Base-by-base conservation (phyloP, 2,888 invertebrate genomes). In the Gerosis bhagava region DNA sequence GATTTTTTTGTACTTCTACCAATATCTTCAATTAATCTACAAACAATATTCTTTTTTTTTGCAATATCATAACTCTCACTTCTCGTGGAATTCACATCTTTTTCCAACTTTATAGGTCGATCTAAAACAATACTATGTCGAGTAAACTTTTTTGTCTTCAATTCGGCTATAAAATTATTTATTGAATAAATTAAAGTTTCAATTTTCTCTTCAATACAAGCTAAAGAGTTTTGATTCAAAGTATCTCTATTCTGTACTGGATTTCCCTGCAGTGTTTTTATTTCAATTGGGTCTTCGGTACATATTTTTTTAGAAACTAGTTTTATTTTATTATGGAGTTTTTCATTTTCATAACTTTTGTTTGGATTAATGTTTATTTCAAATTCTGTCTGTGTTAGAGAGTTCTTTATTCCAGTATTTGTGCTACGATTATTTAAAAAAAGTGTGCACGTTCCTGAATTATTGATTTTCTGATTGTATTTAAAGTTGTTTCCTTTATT, bases 181-280 rank as follows among this genome's bases (percentile, higher is more conserved):
- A 83, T 62, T 12, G 77, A 70, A 3, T 65, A 50, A 25, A 79
- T 67, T 24, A 83, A 58, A 24, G 12, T 52, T 31, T 81, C 77
- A 15, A 83, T 50, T 58, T 82, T 83, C 3, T 53, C 56, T 57
- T 78, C 80, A 47, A 84, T 74, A 12, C 49, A 66, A 15, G 50
- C 31, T 24, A 80, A 55, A n/a, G 68, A 59, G 35, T 40, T 52
- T 6, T 56, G 16, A 37, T 60, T 63, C 2, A 54, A 39, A 12
- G 49, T 54, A 41, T 60, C 52, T 10, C 48, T 45, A 53, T 37
- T 19, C 6, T 22, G 6, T 10, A 15, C 8, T n/a, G n/a, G n/a
- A 11, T 4, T 16, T 25, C 26, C 24, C 10, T 12, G 6, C 10
- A 8, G 8, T 31, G 4, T 37, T 29, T 12, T 29, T 7, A 13